A percentile compares a stretch with the other conserved stretches of the same genome.
These are phyloP conservation scores for Gallinago stenura DNA, from an alignment of 2,797 vertebrate species.

Conservation along the genomic window DNA sequence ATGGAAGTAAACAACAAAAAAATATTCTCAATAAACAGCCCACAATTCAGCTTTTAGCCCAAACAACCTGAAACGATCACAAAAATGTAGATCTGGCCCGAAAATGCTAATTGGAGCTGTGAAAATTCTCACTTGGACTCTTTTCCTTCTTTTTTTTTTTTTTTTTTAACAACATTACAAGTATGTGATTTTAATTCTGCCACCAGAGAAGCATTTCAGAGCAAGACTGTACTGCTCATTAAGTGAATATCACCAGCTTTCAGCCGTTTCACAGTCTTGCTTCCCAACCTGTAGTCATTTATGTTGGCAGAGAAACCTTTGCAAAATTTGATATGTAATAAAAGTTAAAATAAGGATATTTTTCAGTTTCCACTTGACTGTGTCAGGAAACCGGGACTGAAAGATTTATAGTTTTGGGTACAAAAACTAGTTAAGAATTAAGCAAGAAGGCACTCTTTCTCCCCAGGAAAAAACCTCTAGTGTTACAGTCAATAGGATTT, in stretches of 20 bases:
- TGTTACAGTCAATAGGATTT: slow-evolving; percentile 10
- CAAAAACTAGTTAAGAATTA: slow-evolving; percentile 47
- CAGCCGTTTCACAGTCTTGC: background rate
- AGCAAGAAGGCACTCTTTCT: slow-evolving; percentile 23
- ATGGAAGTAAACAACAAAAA: background rate
- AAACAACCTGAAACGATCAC: background rate
- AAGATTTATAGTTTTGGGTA: slow-evolving; percentile 56
- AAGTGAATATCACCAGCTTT: slow-evolving; percentile 8
- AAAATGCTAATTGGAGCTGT: background rate
- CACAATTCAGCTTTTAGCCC: background rate
- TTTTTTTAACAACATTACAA: background rate
- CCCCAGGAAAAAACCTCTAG: background rate
- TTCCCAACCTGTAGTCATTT: slow-evolving; percentile 60
- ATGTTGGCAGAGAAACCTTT: slow-evolving; percentile 48
- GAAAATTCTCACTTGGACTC: background rate
- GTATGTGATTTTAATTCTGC: background rate
- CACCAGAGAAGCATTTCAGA: slow-evolving; percentile 10
- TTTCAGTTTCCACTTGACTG: slow-evolving; percentile 52
- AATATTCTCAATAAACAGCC: background rate
- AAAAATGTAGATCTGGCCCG: background rate
- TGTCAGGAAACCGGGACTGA: slow-evolving; percentile 41
- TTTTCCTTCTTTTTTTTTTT: background rate
- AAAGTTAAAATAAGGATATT: slow-evolving; percentile 58
- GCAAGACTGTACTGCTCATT: background rate
- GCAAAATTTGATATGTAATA: slow-evolving; percentile 55